A percentile compares a stretch with the other conserved stretches of the same genome.
Conservation (phyloP, 1,140 invertebrate genomes). For the Philotrypesis tridentata region DNA sequence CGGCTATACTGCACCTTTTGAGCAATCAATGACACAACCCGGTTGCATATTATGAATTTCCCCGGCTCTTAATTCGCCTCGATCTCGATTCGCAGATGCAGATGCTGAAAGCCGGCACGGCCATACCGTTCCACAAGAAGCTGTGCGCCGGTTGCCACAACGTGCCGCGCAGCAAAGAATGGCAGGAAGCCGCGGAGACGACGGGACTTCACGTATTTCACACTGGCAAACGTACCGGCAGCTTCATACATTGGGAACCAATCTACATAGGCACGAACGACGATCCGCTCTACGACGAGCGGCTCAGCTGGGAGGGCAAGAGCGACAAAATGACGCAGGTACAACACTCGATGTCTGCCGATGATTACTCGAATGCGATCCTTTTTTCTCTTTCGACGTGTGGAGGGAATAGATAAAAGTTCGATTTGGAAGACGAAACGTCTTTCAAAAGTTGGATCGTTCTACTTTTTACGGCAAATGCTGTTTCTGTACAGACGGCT, state of each 20-base stretch:
- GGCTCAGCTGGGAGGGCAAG: constrained; percentile 91
- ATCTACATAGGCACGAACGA: constrained; percentile 90
- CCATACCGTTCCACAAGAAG: constrained; percentile 93
- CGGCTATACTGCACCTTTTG: neutral
- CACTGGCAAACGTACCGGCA: constrained; percentile 86
- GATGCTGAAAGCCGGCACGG: constrained; percentile 84
- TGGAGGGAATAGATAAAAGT: no score
- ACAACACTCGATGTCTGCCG: neutral
- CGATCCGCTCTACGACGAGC: constrained; percentile 91
- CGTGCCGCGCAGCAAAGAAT: constrained; percentile 89
- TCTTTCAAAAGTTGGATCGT: no score
- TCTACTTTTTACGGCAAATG: no score
- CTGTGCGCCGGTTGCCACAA: constrained; percentile 91
- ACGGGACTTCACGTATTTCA: constrained; percentile 86
- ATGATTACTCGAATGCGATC: constrained; percentile 4
- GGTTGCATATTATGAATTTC: no score
- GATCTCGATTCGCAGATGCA: constrained; percentile 71
- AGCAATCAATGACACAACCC: no score
- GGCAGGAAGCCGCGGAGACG: constrained; percentile 82
- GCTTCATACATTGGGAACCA: constrained; percentile 91
- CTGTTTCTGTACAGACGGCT: no score
- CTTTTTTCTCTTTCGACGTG: no score
- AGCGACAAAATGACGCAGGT: constrained; percentile 97
- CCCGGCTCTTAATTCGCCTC: neutral
- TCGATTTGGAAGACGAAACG: no score